Evolutionary conservation across 2,113 vertebrate genomes (phyloP), one percentile per base, ranked within the genome.

Genomic region (Zootoca vivipara): DNA sequence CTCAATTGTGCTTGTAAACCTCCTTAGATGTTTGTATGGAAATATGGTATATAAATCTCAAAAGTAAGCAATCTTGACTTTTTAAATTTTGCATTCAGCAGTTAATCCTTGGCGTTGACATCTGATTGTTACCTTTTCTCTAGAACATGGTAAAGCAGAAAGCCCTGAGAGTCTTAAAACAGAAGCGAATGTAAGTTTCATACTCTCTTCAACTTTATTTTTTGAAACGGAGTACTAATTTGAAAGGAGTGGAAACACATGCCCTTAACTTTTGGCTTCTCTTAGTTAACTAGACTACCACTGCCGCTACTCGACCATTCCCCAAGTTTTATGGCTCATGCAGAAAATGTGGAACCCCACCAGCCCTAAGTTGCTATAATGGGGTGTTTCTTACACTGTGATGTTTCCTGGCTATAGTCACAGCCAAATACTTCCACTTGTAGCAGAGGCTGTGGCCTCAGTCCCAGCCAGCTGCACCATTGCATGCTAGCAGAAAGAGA

Each of bases 61-160:
- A 46, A 86, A 24, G 0, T 1, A 0, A 87, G 26, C 0, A 0
- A 62, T 75, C 70, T 3, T 7, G 52, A 82, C 87, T 33, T 22
- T 16, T 80, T 42, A 22, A 83, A 8, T 24, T 3, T 78, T 75
- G 87, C 38, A 13, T 7, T 33, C 16, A 38, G 38, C 40, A n/a
- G 79, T 85, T 75, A 0, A 78, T 30, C 3, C 73, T 64, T 92
- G 91, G 89, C 81, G 78, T 82, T 93, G 83, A 90, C 82, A 56
- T 90, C 69, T 93, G 1, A 46, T 85, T 82, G 1, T 86, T 75
- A 79, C 62, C 93, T 96, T 65, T 93, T 75, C 94, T 96, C 89
- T 94, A 99, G 99, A 99, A 99, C 93, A 98, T 99, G 98, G 99
- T 99, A 77, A 99, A 99, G 93, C 99, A 99, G 96, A 99, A 99